phyloP scores from a whole-genome alignment of 2,113 vertebrate species.

The Barbus barbus region DNA sequence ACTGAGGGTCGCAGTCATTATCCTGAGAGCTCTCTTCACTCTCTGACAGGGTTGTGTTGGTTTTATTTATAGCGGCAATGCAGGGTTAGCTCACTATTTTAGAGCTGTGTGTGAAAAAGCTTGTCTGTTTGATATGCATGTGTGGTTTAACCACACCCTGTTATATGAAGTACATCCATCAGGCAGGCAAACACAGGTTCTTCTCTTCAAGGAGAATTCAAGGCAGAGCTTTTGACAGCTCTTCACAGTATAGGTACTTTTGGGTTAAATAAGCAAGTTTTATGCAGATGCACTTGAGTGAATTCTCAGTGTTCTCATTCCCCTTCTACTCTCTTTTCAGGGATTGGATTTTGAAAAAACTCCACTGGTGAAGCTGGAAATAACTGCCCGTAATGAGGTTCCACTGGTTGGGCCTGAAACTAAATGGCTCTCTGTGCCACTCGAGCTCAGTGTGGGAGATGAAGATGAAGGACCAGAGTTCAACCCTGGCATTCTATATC shows the following conservation, averaged over 20 bases:
- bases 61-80: constrained; percentile 43
- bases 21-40: background rate
- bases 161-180: background rate
- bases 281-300: background rate
- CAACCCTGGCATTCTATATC: constrained; percentile 61
- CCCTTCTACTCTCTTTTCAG: constrained; percentile 60
- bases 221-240: background rate
- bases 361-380: constrained; percentile 66
- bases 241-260: background rate
- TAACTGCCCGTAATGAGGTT: constrained; percentile 79
- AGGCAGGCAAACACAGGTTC: constrained; percentile 23
- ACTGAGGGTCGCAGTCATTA: background rate
- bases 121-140: constrained; percentile 27
- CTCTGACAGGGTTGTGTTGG: background rate
- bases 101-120: constrained; percentile 22
- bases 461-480: constrained; percentile 84
- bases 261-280: background rate
- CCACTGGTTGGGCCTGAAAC: constrained; percentile 68
- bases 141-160: constrained; percentile 38
- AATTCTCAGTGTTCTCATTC: background rate
- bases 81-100: constrained; percentile 7
- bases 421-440: constrained; percentile 69
- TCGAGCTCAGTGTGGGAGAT: constrained; percentile 75
- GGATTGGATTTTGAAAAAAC: constrained; percentile 78
- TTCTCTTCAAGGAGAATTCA: background rate